Base-by-base conservation (phyloP, 2,113 vertebrate species). In the Melanotaenia duboulayi region DNA sequence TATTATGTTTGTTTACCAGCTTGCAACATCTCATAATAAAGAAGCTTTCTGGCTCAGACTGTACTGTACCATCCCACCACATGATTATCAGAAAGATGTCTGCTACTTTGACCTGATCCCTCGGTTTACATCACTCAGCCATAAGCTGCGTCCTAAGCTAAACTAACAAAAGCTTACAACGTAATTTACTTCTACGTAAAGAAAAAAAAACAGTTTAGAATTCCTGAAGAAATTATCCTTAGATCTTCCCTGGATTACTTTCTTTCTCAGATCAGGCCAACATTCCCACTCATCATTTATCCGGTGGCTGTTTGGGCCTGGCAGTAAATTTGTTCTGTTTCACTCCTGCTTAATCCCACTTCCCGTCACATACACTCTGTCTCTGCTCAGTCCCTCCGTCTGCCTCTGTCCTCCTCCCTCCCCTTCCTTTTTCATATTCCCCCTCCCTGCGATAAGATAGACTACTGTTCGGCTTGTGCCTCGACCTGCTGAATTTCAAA, bases 401-500 rank as follows among this genome's bases (percentile, higher is more conserved):
- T 80, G 63, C 58, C 56, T 71, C 63, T 13, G 42, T 79, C 42
- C 75, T 7, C 9, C 64, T 35, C 4, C 82, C 64, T 61, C 57
- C 65, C 66, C 69, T 40, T 49, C 55, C 49, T 55, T 56, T 78
- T 79, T 82, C 60, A 70, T 40, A 51, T 70, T 67, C 72, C 74
- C 81, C 67, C 67, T 65, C 70, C 44, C 82, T 74, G 78, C 77
- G 89, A 91, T 91, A 87, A 91, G 80, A 86, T 67, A 88, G 84
- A 87, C 88, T 74, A 71, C 70, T 88, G 86, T 87, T 89, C 74
- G 12, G 60, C 67, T 88, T 75, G 76, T 81, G 82, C 81, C 63
- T 83, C 71, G 28, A 81, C 84, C 87, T 85, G 78, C 87, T 86
- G 91, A 89, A 92, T 92, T 91, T 87, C 86, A 92, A 92, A 83